Evolutionary conservation across 2,113 vertebrate species (phyloP).

Genomic region (Callaeas wilsoni): DNA sequence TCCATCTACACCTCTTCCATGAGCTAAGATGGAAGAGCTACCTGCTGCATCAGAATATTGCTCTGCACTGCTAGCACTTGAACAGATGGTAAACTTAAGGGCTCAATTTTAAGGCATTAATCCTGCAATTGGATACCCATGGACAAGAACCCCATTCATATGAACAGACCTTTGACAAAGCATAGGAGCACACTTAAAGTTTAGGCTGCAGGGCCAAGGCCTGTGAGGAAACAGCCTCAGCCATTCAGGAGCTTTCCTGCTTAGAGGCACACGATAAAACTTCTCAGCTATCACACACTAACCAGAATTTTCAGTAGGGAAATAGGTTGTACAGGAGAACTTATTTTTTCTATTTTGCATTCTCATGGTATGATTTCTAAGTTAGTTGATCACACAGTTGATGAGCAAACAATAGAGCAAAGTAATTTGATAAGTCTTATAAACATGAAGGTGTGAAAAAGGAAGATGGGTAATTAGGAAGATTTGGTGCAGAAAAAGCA

Average conservation of each 20-base stretch:
- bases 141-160: not conserved
- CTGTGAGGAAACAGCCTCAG: not conserved
- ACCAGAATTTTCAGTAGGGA: not conserved
- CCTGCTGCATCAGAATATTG: not conserved
- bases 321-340: rapidly evolving
- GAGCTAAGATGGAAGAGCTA: not conserved
- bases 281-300: not conserved
- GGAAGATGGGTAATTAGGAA: not conserved
- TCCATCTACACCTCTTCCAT: not conserved
- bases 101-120: not conserved
- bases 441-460: not conserved
- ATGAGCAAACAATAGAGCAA: not conserved
- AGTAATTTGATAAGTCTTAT: not conserved
- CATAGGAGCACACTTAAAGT: not conserved
- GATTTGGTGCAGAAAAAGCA: not conserved
- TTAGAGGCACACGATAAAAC: not conserved
- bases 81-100: not conserved
- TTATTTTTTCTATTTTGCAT: not conserved
- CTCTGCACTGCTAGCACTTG: not conserved
- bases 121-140: not conserved
- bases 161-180: not conserved
- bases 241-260: not conserved
- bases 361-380: not conserved
- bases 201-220: not conserved
- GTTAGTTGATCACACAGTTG: not conserved